phyloP scores from a whole-genome alignment of 1,140 invertebrate species.

The Drosophila nigromelanica region DNA sequence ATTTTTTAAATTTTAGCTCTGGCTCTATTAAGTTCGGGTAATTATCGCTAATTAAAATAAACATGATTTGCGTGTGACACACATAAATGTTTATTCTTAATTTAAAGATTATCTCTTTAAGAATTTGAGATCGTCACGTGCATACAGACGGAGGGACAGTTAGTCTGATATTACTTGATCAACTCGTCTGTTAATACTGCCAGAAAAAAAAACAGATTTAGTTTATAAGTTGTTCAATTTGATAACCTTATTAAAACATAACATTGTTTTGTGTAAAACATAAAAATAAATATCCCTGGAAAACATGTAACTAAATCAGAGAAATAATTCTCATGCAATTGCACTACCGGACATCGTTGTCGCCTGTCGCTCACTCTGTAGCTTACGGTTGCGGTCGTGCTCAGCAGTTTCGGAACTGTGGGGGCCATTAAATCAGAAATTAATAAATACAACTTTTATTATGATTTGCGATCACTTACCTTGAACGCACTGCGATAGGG shows the following conservation, averaged over 20 bases:
- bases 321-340: constrained; percentile 87
- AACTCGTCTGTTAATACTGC: too few relatives aligned
- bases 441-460: background rate
- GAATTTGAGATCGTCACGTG: too few relatives aligned
- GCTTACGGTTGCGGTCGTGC: constrained; percentile 85
- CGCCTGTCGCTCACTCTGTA: constrained; percentile 85
- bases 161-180: too few relatives aligned
- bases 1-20: too few relatives aligned
- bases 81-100: too few relatives aligned
- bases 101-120: too few relatives aligned
- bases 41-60: too few relatives aligned
- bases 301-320: constrained; percentile 84
- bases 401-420: constrained; percentile 84
- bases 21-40: too few relatives aligned
- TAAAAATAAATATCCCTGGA: constrained; percentile 83
- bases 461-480: constrained; percentile 59
- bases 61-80: too few relatives aligned
- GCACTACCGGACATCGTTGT: constrained; percentile 89
- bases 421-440: background rate
- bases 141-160: too few relatives aligned
- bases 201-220: constrained; percentile 55
- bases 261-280: constrained; percentile 27
- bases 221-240: constrained; percentile 23
- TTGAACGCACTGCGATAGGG: constrained; percentile 86
- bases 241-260: constrained; percentile 37